Evolutionary conservation across 2,888 invertebrate species (phyloP), one percentile per base, ranked within the genome.

Genomic region (Trissoscelio sp.): DNA sequence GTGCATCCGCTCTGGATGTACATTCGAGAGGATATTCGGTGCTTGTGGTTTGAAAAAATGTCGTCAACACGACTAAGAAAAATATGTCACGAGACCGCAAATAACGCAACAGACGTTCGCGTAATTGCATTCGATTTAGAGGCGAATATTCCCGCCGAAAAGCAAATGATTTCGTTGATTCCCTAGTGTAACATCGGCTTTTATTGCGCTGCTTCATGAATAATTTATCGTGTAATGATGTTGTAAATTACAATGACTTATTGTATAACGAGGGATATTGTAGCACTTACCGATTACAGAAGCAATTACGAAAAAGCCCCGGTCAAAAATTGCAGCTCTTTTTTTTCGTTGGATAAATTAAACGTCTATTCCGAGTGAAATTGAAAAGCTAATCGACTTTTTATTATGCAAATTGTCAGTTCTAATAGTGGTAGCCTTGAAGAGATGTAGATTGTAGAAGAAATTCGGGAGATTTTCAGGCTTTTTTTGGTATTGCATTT

Each of bases 11-110:
- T 82, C 73, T 70, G 78, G 51, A 78, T 74, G 78, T 67, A 78
- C 69, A 72, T 81, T 81, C 80, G 75, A 81, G 74, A 81, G 81
- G 81, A 81, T 78, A 81, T 81, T 81, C 77, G 75, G 74, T 82
- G 48, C 77, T 82, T 82, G 82, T 67, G 75, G 80, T 62, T 81
- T 46, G 72, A 57, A 75, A 75, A 81, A 81, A 75, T 81, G 75
- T 81, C 77, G 81, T 75, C 81, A 72, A 64, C 75, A 44, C 51
- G 64, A 46, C 77, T 67, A 42, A 82, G 75, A 82, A 82, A 82
- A 79, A 82, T 70, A 72, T 74, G 79, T 82, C 74, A 62, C 69
- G 74, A 57, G 70, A 75, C 80, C 74, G 70, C 80, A 81, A 81
- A 81, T 66, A 81, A 81, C 69, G 66, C 70, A 42, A 72, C 80